Base-by-base conservation (phyloP, 2,113 vertebrate genomes). In the Limnothrissa miodon region DNA sequence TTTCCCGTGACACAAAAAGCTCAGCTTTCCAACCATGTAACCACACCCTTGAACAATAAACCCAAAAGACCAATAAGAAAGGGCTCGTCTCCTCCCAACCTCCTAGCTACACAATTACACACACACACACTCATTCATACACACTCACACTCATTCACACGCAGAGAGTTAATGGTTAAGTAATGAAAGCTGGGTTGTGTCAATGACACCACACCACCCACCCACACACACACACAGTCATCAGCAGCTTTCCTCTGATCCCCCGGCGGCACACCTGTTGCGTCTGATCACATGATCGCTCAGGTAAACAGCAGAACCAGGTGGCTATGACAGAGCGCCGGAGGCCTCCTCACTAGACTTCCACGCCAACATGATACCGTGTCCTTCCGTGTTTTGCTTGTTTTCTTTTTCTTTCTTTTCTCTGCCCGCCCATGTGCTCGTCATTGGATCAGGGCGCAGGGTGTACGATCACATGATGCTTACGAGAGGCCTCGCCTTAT, bases 211-310 rank as follows among this genome's bases (percentile, higher is more conserved):
- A 80, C 83, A 51, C 80, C 11, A 56, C 17, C 9, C 62, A 70
- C 25, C 33, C 62, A 70, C 62, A 70, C 62, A 11, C 62, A 1
- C 29, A 70, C 62, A 70, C 62, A 70, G 10, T 70, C 25, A 70
- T 70, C 62, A 70, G 29, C 25, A 11, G 36, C 62, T 70, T 29
- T 70, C 10, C 29, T 70, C 29, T 70, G 62, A 70, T 66, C 70
- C 44, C 44, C 33, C 44, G 7, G 45, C 19, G 25, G 13, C 44
- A 46, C 59, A 70, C 83, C 79, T 78, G 62, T 51, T 74, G 51
- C 9, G 74, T 53, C 36, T 11, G 48, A 23, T 79, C 74, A 79
- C 82, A 79, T 83, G 74, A 83, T 78, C 13, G 1, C 23, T 19
- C 33, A 36, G 21, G 80, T n/a, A 59, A 51, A 48, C 79, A 48